Evolutionary conservation across 1,140 invertebrate genomes (phyloP).

Genomic region (Drosophila auraria): DNA sequence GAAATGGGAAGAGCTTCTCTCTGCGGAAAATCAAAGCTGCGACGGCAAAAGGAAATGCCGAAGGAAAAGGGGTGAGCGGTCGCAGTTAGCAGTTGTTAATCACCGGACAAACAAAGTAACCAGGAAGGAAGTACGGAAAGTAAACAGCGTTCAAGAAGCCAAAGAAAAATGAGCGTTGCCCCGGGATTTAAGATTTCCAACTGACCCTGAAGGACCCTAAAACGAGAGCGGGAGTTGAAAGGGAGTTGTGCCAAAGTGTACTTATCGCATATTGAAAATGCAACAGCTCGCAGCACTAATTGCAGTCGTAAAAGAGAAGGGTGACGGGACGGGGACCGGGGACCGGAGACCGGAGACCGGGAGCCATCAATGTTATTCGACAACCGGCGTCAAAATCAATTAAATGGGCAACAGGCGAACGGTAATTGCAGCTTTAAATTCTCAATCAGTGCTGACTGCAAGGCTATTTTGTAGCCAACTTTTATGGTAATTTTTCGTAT

Average conservation of each 20-base stretch:
- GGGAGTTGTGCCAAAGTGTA: slow-evolving; percentile 17
- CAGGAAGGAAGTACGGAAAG: slow-evolving; percentile 52
- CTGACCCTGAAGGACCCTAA: slow-evolving; percentile 31
- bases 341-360: background rate
- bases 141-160: slow-evolving; percentile 24
- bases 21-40: slow-evolving; percentile 40
- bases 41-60: slow-evolving; percentile 8
- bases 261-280: slow-evolving; percentile 61
- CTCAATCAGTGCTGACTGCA: background rate
- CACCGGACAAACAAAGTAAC: slow-evolving; percentile 63
- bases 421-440: slow-evolving; percentile 75
- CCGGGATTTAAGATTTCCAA: slow-evolving; percentile 25
- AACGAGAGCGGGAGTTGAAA: background rate
- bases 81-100: slow-evolving; percentile 68
- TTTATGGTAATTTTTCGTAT: no score
- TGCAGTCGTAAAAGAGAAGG: slow-evolving; percentile 40
- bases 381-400: slow-evolving; percentile 81
- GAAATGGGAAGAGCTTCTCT: slow-evolving; percentile 15
- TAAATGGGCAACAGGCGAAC: slow-evolving; percentile 78
- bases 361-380: slow-evolving; percentile 30
- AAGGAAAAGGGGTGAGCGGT: slow-evolving; percentile 13
- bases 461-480: background rate
- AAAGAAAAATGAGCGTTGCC: slow-evolving; percentile 39
- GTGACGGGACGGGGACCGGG: background rate
- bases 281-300: slow-evolving; percentile 65